Conservation (phyloP, 2,888 invertebrate species). For the Aplocera efformata region DNA sequence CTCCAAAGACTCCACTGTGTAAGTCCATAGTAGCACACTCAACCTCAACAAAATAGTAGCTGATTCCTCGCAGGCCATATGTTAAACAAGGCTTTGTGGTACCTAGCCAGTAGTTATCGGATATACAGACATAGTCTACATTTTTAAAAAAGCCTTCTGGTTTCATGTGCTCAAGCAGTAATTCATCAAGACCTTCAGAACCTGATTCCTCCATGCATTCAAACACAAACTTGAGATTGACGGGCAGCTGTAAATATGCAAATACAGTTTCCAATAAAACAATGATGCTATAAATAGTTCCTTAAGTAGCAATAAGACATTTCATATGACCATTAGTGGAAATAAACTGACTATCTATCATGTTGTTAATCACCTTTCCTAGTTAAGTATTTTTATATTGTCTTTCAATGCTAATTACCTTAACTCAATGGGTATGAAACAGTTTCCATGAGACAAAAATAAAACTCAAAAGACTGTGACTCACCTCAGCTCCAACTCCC, state of each 20-base stretch:
- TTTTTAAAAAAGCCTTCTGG: slow-evolving; percentile 88
- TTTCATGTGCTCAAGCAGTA: slow-evolving; percentile 80
- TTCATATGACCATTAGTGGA: background rate
- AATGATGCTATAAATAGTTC: background rate
- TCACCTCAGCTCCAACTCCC: slow-evolving; percentile 82
- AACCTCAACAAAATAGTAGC: slow-evolving; percentile 94
- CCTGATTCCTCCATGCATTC: slow-evolving; percentile 99
- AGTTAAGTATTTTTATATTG: too few relatives aligned
- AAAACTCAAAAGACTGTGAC: too few relatives aligned
- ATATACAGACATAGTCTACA: slow-evolving; percentile 97
- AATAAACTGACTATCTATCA: background rate
- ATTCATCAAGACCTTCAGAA: slow-evolving; percentile 95
- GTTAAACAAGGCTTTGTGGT: slow-evolving; percentile 98
- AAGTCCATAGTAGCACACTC: slow-evolving; percentile 95
- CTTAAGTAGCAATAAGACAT: background rate
- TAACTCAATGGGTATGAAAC: too few relatives aligned
- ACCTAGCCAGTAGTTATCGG: slow-evolving; percentile 99
- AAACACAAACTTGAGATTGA: slow-evolving; percentile 93
- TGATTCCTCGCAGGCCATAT: slow-evolving; percentile 96
- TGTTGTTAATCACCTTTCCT: too few relatives aligned
- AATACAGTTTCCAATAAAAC: background rate
- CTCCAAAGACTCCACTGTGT: slow-evolving; percentile 98
- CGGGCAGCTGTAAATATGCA: slow-evolving; percentile 77
- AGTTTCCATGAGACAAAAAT: slow-evolving; percentile 3
- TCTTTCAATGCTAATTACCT: too few relatives aligned